Base-by-base conservation (phyloP, 35 echinoderm and acorn worm species). In the Apostichopus parvimensis region DNA sequence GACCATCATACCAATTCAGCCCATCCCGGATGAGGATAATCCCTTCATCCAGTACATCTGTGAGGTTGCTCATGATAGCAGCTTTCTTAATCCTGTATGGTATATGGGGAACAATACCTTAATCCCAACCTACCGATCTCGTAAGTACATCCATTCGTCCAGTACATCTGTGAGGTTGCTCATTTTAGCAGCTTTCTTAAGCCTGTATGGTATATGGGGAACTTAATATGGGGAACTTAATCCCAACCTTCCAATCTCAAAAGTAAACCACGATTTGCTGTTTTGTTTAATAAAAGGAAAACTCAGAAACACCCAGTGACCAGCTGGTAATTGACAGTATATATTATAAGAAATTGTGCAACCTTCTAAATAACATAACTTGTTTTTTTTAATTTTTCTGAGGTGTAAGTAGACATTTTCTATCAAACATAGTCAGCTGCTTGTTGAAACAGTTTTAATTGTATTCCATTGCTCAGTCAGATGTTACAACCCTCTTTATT, bases 61-160 rank as follows among this genome's bases (percentile, higher is more conserved):
- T 91, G 82, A 78, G 57, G 90, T 94, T 10, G 93, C 90, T 21
- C 77, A 64, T 11, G 79, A 91, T 21, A 94, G 93, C 70, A 59
- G 65, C 45, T 94, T 82, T 54, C 55, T 17, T 5, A 95, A 95
- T 65, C 92, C 96, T 53, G 77, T 93, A 10, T 97, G 95, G 96
- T 91, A 94, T 56, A 81, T 21, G 45, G 89, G 89, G 13, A 91
- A 91, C 56, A 57, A 91, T n/a, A 56, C 72, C 17, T 7, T 53
- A 12, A 91, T 91, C 5, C 72, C 89, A 12, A 61, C 25, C 6
- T 59, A 54, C 72, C 56, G 12, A n/a, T 55, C 56, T 77, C 15
- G 89, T 91, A 18, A 91, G 89, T 72, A 2, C 34, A 76, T 22
- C 93, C 93, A 17, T 82, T 91, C 62, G 86, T 94, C 14, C 79